These are phyloP conservation scores for Drosophila paranaensis DNA, from an alignment of 2,888 invertebrate species.

Conservation along the genomic window DNA sequence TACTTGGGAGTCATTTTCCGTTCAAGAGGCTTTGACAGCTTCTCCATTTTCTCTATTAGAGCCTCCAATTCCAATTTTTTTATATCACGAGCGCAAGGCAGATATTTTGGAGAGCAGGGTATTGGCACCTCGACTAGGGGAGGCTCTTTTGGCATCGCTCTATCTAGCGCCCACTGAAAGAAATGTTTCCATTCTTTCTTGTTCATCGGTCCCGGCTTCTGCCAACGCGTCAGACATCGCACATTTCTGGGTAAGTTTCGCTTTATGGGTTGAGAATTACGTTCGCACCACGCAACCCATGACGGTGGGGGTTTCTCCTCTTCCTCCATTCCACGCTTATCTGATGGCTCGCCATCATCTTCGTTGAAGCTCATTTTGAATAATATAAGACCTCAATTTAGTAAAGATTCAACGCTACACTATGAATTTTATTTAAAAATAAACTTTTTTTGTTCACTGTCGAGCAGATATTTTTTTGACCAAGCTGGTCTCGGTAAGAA, in stretches of 20 bases:
- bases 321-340: not conserved
- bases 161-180: conserved; percentile 44
- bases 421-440: conserved; percentile 15
- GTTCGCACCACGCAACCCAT: conserved; percentile 56
- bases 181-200: conserved; percentile 58
- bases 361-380: conserved; percentile 32
- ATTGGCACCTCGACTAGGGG: not conserved
- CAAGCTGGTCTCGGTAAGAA: not conserved
- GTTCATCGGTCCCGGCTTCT: conserved; percentile 61
- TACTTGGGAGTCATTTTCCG: conserved; percentile 64
- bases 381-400: not conserved
- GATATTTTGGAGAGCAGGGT: conserved; percentile 41
- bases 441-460: conserved; percentile 9
- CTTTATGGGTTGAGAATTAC: conserved; percentile 45
- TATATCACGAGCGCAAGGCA: conserved; percentile 43
- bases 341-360: not conserved
- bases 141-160: conserved; percentile 44
- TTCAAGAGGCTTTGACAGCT: conserved; percentile 54
- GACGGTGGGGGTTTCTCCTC: conserved; percentile 18
- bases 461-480: conserved; percentile 23
- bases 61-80: conserved; percentile 31
- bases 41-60: conserved; percentile 29
- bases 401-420: not conserved
- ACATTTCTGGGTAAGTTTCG: conserved; percentile 1
- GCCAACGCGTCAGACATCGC: conserved; percentile 47